A percentile compares a stretch with the other conserved stretches of the same genome.
These are phyloP conservation scores for Liolophura sinensis DNA, from an alignment of 1,140 invertebrate species.

Conservation along the genomic window DNA sequence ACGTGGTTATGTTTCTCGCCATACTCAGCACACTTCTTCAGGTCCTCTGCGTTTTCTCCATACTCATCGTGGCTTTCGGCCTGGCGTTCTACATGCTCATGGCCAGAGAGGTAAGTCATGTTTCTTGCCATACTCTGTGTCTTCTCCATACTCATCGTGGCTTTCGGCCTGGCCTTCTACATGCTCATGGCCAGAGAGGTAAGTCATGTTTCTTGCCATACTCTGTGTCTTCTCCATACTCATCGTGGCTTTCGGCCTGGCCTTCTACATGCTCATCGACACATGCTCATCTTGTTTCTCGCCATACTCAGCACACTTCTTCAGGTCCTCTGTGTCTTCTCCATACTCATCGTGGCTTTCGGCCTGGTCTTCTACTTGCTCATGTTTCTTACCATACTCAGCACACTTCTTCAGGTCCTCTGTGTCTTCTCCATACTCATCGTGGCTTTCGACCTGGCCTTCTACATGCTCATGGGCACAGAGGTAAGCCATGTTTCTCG, in stretches of 20 bases:
- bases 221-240: constrained; percentile 85
- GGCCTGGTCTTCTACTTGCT: no score
- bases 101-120: constrained; percentile 34
- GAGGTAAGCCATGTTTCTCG: constrained; percentile 31
- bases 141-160: constrained; percentile 87
- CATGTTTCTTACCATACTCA: constrained; percentile 83
- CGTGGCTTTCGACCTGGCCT: constrained; percentile 84
- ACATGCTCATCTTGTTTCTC: constrained; percentile 34
- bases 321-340: no score
- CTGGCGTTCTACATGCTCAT: constrained; percentile 80
- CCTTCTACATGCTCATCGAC: constrained; percentile 75
- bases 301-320: no score
- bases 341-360: constrained; percentile 60
- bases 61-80: constrained; percentile 87
- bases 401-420: constrained; percentile 83
- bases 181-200: constrained; percentile 65
- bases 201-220: constrained; percentile 65
- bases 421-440: constrained; percentile 87
- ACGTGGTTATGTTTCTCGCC: constrained; percentile 90
- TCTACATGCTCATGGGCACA: constrained; percentile 71
- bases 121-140: constrained; percentile 61
- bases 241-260: constrained; percentile 84
- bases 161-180: constrained; percentile 84
- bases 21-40: constrained; percentile 84
- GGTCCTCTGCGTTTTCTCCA: constrained; percentile 84